Percentiles rank a stretch among this genome's conserved stretches.
These are phyloP conservation scores for Eilema sororculum DNA, from an alignment of 2,888 invertebrate species.

Conservation along the genomic window DNA sequence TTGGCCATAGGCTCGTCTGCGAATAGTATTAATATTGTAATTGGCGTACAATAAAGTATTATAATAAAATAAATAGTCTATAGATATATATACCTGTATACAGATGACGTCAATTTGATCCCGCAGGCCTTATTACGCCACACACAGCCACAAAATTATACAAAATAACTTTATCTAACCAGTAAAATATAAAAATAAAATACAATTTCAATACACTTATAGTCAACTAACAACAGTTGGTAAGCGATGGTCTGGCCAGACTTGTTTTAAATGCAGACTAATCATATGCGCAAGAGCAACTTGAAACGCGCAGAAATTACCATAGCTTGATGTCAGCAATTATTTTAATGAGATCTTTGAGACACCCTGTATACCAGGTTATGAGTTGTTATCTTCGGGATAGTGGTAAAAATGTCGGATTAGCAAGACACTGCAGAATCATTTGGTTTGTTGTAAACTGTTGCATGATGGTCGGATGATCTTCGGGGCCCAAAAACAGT, in stretches of 20 bases:
- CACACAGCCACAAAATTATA: neutral
- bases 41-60: too few species aligned
- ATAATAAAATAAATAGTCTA: too few species aligned
- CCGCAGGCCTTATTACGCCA: neutral
- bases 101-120: too few species aligned
- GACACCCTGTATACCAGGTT: conserved; percentile 12
- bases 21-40: too few species aligned
- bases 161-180: conserved; percentile 6
- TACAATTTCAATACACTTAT: neutral
- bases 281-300: conserved; percentile 40
- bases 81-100: too few species aligned
- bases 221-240: neutral
- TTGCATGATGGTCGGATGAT: too few species aligned
- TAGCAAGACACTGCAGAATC: neutral
- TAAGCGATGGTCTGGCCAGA: conserved; percentile 13
- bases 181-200: neutral
- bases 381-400: neutral
- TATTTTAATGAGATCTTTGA: conserved; percentile 45
- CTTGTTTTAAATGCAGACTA: conserved; percentile 44
- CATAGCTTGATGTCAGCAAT: conserved; percentile 29
- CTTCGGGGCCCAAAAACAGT: too few species aligned
- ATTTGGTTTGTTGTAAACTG: too few species aligned
- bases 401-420: neutral
- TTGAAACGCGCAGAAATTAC: conserved; percentile 16
- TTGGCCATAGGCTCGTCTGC: too few species aligned